Conservation (phyloP, 1,140 invertebrate genomes). For the Helicoverpa zea region DNA sequence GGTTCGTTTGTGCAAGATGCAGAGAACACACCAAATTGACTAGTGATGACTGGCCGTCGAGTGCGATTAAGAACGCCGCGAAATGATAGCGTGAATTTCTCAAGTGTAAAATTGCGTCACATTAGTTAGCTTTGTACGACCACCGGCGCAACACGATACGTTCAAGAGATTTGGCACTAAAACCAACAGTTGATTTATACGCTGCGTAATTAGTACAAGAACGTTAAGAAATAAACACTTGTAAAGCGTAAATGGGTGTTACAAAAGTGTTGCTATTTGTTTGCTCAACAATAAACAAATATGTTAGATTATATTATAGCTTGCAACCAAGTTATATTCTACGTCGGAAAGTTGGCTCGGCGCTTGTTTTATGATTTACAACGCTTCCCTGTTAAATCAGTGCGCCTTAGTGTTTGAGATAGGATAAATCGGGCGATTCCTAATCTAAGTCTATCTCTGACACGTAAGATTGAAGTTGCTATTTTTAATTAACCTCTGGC, state of each 20-base stretch:
- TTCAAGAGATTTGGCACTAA: constrained; percentile 52
- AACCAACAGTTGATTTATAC: constrained; percentile 63
- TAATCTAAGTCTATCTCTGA: constrained; percentile 79
- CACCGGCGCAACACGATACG: constrained; percentile 47
- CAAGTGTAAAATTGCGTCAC: constrained; percentile 58
- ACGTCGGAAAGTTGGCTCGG: neutral
- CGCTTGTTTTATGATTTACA: constrained; percentile 53
- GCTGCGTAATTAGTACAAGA: constrained; percentile 60
- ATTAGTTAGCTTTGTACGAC: constrained; percentile 41
- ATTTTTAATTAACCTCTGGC: constrained; percentile 87
- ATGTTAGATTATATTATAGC: constrained; percentile 28
- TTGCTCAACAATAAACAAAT: constrained; percentile 42
- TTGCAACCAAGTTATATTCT: neutral
- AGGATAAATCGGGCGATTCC: constrained; percentile 68
- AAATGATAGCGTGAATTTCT: constrained; percentile 61
- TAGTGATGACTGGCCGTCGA: constrained; percentile 60
- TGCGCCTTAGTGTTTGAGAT: constrained; percentile 40
- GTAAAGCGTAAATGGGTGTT: constrained; percentile 61
- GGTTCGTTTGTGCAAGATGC: constrained; percentile 49
- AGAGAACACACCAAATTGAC: constrained; percentile 54
- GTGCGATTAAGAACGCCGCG: constrained; percentile 56
- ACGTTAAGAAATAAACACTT: constrained; percentile 65
- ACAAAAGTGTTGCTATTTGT: constrained; percentile 58
- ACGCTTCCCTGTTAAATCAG: constrained; percentile 37
- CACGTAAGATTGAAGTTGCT: constrained; percentile 82